Base-by-base conservation (phyloP, 2,797 vertebrate genomes). In the Pipistrellus kuhlii region DNA sequence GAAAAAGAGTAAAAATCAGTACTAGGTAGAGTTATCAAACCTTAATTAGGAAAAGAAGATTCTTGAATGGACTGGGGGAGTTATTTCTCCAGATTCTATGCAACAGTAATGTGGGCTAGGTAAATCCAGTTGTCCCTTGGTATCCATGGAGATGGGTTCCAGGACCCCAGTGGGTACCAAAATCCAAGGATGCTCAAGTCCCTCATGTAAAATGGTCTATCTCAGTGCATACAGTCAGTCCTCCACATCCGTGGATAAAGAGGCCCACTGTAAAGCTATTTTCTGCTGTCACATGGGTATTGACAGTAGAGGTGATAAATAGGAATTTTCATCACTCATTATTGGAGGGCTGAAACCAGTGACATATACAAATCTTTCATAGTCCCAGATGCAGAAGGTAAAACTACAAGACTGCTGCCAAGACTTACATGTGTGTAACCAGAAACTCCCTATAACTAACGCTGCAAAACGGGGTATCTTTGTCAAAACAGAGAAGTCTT, bases 1-100 rank as follows among this genome's bases (percentile, higher is more conserved):
- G 88, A 84, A 95, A 92, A 96, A 89, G 94, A 92, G 88, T 92
- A 68, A 97, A 96, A 97, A 89, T 97, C 93, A 88, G 62, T 94
- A 76, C 94, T 92, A 77, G 96, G n/a, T 81, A 41, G 64, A 94
- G 93, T 96, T 82, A 84, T 90, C 85, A 73, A 93, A 93, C 91
- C 77, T 94, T 97, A 96, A 96, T 73, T 96, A 93, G 81, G 55
- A 86, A 96, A 93, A 81, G 71, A 97, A 81, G 84, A 94, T 97
- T 97, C 85, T 81, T 96, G 95, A 97, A 78, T 94, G 76, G 94
- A 96, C 73, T 93, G 88, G 94, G 25, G 5, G 97, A 78, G 97
- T 97, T 97, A 96, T 95, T 96, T 90, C 84, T 94, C 69, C 41
- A 88, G 38, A 94, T 96, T 95, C 92, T 88, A n/a, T 86, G 92